Evolutionary conservation across 1,140 invertebrate species (phyloP), one percentile per base, ranked within the genome.

Genomic region (Lucilia sericata): DNA sequence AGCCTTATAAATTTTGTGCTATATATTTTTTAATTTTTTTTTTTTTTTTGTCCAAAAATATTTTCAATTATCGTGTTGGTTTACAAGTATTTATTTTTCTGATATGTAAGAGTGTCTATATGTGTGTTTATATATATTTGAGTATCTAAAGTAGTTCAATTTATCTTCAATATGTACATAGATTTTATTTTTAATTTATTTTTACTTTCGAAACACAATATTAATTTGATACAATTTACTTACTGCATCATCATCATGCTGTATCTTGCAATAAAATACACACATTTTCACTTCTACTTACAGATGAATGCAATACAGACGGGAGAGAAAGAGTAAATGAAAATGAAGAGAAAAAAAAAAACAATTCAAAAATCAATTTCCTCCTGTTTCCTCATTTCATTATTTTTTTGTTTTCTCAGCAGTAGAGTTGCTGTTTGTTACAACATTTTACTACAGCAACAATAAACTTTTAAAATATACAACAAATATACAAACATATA

Each of bases 321-420:
- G n/a, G 14, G 14, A 60, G 55, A 60, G 25, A 30, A 3, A 60
- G 55, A 60, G 9, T 10, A 19, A 70, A 70, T 70, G n/a, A 70
- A 21, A 70, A 21, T 19, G n/a, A 70, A 7, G n/a, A 70, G 19
- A 25, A 21, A 70, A 70, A 19, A 21, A 70, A 70, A 70, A 21
- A 70, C 21, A 70, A 60, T 70, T 70, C 19, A 70, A 70, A 70
- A 70, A 70, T 70, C 65, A 70, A 70, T 70, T 70, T 70, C 65
- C 65, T 70, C 19, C 65, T 70, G 65, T 70, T 70, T 70, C 55
- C 55, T 70, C 65, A 10, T 25, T 5, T 70, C 19, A 19, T 70
- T 60, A n/a, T 60, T 17, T 60, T n/a, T 60, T 17, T 60, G n/a
- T 60, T 60, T 60, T 60, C 0, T 60, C n/a, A 17, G 75, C 34